Percentiles rank a stretch among this genome's conserved stretches.
These are phyloP conservation scores for Nysson spinosus DNA, from an alignment of 2,888 invertebrate species.

Conservation along the genomic window DNA sequence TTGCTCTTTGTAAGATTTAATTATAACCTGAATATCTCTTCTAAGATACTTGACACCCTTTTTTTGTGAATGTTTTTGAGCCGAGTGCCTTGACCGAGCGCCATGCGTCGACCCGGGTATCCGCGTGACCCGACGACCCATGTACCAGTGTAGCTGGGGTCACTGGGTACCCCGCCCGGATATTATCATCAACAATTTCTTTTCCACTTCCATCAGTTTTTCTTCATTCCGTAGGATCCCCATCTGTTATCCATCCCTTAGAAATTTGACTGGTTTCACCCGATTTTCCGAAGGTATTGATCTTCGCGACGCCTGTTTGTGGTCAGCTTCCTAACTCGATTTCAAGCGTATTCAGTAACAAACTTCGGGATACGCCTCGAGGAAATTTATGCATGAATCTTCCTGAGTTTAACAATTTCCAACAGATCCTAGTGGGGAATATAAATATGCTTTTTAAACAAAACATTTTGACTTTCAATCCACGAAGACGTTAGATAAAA, in stretches of 20 bases:
- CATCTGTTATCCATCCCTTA: background rate
- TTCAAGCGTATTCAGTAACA: too few species aligned
- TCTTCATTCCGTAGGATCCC: background rate
- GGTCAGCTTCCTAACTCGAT: too few species aligned
- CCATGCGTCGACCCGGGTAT: slow-evolving; percentile 66
- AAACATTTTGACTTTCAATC: too few species aligned
- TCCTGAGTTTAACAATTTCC: too few species aligned
- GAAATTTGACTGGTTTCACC: background rate
- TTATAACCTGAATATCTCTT: slow-evolving; percentile 20
- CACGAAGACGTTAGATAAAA: too few species aligned
- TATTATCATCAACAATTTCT: slow-evolving; percentile 10
- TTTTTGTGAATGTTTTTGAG: slow-evolving; percentile 25
- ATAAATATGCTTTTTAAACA: too few species aligned
- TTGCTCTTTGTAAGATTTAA: too few species aligned
- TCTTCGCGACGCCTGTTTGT: too few species aligned
- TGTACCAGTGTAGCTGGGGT: slow-evolving; percentile 60
- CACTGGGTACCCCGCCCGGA: slow-evolving; percentile 59
- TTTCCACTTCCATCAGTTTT: background rate
- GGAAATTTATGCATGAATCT: too few species aligned
- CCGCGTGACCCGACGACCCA: slow-evolving; percentile 68
- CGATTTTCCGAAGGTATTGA: too few species aligned
- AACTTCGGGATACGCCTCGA: too few species aligned
- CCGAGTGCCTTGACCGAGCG: slow-evolving; percentile 59
- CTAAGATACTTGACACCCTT: slow-evolving; percentile 13
- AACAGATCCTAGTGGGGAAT: too few species aligned